phyloP scores from a whole-genome alignment of 2,888 invertebrate genomes.

The Epirrhoe alternata region DNA sequence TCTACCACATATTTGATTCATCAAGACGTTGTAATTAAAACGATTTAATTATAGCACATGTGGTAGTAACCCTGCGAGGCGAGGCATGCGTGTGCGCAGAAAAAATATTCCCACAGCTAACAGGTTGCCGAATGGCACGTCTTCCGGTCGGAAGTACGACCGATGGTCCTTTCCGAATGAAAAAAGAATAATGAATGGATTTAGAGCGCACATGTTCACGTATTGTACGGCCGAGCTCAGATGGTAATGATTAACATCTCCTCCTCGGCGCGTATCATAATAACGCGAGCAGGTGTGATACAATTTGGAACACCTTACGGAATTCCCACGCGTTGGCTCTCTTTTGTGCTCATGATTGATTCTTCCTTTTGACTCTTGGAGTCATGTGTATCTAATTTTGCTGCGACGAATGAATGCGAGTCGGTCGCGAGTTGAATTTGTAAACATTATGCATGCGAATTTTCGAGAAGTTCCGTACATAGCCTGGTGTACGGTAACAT shows the following conservation, averaged over 20 bases:
- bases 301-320: slow-evolving; percentile 66
- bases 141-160: slow-evolving; percentile 83
- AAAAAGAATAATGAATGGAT: slow-evolving; percentile 68
- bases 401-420: slow-evolving; percentile 32
- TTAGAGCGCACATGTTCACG: slow-evolving; percentile 70
- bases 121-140: slow-evolving; percentile 79
- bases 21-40: slow-evolving; percentile 48
- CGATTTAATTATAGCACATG: slow-evolving; percentile 55
- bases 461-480: slow-evolving; percentile 25
- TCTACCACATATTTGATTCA: slow-evolving; percentile 36
- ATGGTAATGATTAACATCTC: slow-evolving; percentile 71
- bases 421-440: slow-evolving; percentile 32
- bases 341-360: slow-evolving; percentile 56
- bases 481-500: slow-evolving; percentile 28
- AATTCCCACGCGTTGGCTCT: slow-evolving; percentile 66
- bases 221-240: slow-evolving; percentile 49
- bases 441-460: slow-evolving; percentile 37
- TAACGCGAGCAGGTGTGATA: slow-evolving; percentile 68
- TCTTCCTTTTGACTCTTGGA: slow-evolving; percentile 54
- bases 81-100: slow-evolving; percentile 58
- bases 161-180: slow-evolving; percentile 72
- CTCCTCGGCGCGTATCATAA: slow-evolving; percentile 58
- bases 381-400: slow-evolving; percentile 26
- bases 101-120: slow-evolving; percentile 79
- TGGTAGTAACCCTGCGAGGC: slow-evolving; percentile 61